Conservation (phyloP, 92 coral and sea anemone genomes). For the Pocillopora grandis region DNA sequence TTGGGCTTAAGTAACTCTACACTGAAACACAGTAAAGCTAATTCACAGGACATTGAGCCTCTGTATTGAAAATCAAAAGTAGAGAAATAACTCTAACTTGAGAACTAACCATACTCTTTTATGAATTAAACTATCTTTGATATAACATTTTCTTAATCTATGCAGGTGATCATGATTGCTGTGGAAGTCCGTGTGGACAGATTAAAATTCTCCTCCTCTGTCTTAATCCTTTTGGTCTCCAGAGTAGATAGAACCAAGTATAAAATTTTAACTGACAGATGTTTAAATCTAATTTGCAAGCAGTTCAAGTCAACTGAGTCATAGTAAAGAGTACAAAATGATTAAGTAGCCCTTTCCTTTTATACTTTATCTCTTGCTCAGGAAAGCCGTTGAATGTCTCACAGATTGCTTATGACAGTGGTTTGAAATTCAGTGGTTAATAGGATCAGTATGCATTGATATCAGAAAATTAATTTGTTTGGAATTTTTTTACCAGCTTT, state of each 20-base stretch:
- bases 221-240: slow-evolving; percentile 18
- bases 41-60: not conserved
- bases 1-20: slow-evolving; percentile 22
- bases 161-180: slow-evolving; percentile 49
- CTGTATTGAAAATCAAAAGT: no score
- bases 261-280: not conserved
- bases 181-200: slow-evolving; percentile 39
- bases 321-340: no score
- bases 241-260: not conserved
- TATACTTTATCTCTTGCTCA: no score
- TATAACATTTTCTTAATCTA: slow-evolving; percentile 40
- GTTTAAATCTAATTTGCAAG: not conserved
- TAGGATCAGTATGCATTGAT: no score
- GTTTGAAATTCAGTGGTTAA: no score
- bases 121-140: slow-evolving; percentile 17
- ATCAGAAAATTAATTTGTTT: no score
- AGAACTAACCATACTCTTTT: slow-evolving; percentile 2
- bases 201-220: slow-evolving; percentile 18
- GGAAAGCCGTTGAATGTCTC: no score
- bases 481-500: no score
- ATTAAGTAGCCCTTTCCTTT: no score
- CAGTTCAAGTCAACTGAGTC: no score
- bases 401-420: no score
- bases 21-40: not conserved
- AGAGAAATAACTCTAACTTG: not conserved